Evolutionary conservation across 2,113 vertebrate species (phyloP).

Genomic region (Zosterops japonicus): DNA sequence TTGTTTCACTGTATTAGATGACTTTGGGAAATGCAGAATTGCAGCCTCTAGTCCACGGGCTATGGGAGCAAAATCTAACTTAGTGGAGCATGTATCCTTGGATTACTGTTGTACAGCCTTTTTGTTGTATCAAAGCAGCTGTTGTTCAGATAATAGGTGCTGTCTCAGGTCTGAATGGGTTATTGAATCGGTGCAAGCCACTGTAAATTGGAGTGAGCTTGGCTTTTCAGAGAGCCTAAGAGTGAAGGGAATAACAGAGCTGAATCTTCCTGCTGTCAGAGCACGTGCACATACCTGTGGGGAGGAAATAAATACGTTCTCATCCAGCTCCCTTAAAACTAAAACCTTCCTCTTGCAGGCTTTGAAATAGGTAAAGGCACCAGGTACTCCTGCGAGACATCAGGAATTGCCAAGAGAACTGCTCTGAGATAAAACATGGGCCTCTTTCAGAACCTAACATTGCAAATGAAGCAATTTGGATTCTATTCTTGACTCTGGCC

Average conservation of each 20-base stretch:
- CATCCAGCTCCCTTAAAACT: not conserved
- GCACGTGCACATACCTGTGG: not conserved
- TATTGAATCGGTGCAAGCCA: not conserved
- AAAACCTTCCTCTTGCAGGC: not conserved
- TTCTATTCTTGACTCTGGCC: not conserved
- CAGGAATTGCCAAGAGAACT: not conserved
- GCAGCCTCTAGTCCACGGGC: not conserved
- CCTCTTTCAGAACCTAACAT: not conserved
- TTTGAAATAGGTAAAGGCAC: not conserved
- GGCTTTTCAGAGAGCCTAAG: not conserved
- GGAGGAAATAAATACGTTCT: not conserved
- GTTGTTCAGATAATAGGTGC: not conserved
- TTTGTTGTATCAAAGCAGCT: not conserved
- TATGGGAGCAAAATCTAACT: not conserved
- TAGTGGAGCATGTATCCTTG: not conserved
- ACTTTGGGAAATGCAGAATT: not conserved
- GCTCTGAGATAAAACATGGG: not conserved
- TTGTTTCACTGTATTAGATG: not conserved
- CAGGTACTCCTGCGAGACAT: not conserved
- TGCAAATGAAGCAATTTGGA: constrained; percentile 36
- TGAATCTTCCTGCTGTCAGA: not conserved
- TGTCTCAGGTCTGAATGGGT: not conserved
- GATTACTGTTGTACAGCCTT: not conserved
- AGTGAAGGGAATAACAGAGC: not conserved
- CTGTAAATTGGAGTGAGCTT: not conserved